Evolutionary conservation across 2,113 vertebrate genomes (phyloP), one percentile per base, ranked within the genome.

Genomic region (Eulacestoma nigropectus): DNA sequence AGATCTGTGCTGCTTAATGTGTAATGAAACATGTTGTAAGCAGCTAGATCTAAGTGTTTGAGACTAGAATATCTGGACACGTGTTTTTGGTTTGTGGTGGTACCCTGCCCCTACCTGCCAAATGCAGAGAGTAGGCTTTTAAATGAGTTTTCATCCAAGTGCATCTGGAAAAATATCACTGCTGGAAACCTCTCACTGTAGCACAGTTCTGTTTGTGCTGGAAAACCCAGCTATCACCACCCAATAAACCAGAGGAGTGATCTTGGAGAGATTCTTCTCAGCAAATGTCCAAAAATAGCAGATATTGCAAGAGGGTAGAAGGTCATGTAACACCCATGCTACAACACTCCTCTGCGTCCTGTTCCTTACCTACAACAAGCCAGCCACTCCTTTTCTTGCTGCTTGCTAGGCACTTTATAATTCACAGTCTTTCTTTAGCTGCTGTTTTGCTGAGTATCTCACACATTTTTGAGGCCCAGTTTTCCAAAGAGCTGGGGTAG

Each of bases 211-310:
- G 90, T 95, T 94, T 95, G 95, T 96, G 83, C 94, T 96, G 96
- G 96, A 97, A 94, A 95, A 64, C 49, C 69, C 65, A 96, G 69
- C 86, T 92, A 87, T 82, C 93, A 96, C 96, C 96, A 96, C 96
- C 95, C 95, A 93, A 46, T 37, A 92, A 86, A 92, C 35, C 60
- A 89, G 49, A 87, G 60, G n/a, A 78, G 46, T 46, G 80, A 87
- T 84, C 90, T 94, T 92, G 92, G 83, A 97, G 83, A 72, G 53
- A 42, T 92, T 96, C 77, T 89, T 84, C 73, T 87, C 83, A 96
- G 88, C 41, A 86, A 87, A 84, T 90, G 83, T 95, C 94, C 96
- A 97, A 96, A 96, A 96, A 68, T 32, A 97, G 89, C 95, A 97
- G 94, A 88, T 77, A 94, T 18, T 94, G 63, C 85, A 80, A 77